phyloP scores from a whole-genome alignment of 2,797 vertebrate genomes.

The Argyrosomus regius region DNA sequence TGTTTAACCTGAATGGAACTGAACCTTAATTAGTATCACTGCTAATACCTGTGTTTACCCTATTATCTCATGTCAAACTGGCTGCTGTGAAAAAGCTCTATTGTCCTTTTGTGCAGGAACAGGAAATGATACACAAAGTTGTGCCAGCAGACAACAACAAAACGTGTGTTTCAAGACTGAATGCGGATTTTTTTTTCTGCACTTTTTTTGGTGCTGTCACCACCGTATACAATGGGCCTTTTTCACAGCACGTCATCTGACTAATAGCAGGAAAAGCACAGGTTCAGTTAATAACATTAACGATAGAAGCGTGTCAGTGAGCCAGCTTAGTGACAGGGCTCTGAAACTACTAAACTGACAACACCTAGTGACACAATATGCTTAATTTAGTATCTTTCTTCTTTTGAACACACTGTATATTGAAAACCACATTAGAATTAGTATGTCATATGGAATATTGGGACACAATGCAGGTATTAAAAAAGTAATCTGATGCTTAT shows the following conservation, averaged over 20 bases:
- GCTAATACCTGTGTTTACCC: no score
- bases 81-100: no score
- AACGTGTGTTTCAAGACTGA: neutral
- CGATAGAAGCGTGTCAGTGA: neutral
- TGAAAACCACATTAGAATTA: neutral
- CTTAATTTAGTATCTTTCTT: neutral
- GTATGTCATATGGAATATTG: neutral
- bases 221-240: neutral
- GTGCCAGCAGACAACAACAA: neutral
- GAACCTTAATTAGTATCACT: no score
- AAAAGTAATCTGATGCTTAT: neutral
- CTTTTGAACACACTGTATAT: neutral
- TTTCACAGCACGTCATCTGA: constrained; percentile 2
- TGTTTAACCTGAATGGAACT: no score
- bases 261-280: neutral
- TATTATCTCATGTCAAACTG: no score
- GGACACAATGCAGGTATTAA: neutral
- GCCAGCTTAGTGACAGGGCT: neutral
- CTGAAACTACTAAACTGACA: neutral
- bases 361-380: neutral
- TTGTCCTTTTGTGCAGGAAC: neutral
- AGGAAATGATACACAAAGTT: neutral
- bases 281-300: neutral
- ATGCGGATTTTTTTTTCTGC: neutral
- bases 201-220: neutral